These are phyloP conservation scores for Elephantulus edwardii DNA, from an alignment of 2,113 vertebrate genomes.

Conservation along the genomic window DNA sequence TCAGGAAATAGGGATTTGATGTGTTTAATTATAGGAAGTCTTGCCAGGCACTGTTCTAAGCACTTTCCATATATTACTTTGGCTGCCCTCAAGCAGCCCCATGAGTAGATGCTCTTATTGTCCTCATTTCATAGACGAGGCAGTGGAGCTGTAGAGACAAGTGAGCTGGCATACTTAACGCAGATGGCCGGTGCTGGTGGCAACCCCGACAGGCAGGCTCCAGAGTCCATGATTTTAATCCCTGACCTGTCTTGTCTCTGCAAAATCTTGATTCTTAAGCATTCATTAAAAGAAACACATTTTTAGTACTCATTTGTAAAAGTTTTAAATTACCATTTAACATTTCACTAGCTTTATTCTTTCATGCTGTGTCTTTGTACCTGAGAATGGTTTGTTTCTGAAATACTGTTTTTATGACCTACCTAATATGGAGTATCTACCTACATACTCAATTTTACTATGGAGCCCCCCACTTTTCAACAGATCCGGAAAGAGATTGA, in stretches of 20 bases:
- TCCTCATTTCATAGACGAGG: fast-evolving
- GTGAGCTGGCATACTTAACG: neutral
- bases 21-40: neutral
- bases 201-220: neutral
- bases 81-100: neutral
- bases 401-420: neutral
- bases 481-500: no score
- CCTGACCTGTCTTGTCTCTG: neutral
- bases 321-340: neutral
- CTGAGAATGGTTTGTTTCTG: neutral
- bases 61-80: fast-evolving
- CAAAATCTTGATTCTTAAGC: neutral
- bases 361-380: neutral
- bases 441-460: no score
- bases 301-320: neutral
- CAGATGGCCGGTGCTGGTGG: fast-evolving
- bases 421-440: no score
- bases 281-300: neutral
- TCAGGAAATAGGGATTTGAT: neutral
- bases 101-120: neutral
- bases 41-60: neutral
- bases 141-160: no score
- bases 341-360: neutral
- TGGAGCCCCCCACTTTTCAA: no score
- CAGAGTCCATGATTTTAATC: neutral